phyloP scores from a whole-genome alignment of 1,140 invertebrate species.

The Heliconius hermathena region DNA sequence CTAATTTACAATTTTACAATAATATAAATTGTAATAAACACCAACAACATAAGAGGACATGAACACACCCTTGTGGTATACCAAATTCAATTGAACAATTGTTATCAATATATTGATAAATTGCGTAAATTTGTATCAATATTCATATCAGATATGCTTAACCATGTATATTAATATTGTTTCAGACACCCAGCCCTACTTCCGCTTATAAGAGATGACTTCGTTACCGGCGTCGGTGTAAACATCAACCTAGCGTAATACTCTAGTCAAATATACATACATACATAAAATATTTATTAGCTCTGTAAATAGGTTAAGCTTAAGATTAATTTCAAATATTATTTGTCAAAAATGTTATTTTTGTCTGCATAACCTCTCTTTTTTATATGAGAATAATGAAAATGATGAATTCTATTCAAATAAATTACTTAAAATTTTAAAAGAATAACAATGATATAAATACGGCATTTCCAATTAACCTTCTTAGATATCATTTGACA shows the following conservation, averaged over 20 bases:
- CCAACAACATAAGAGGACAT: neutral
- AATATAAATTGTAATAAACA: neutral
- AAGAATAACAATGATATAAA: too few relatives aligned
- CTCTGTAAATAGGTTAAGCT: constrained; percentile 20
- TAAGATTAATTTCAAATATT: neutral
- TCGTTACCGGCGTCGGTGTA: constrained; percentile 75
- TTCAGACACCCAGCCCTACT: constrained; percentile 75
- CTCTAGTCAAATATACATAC: constrained; percentile 49
- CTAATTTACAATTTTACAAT: neutral
- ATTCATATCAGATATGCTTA: neutral
- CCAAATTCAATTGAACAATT: neutral
- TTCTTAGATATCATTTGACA: too few relatives aligned
- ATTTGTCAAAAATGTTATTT: neutral
- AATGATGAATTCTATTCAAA: too few relatives aligned
- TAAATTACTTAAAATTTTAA: too few relatives aligned
- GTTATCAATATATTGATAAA: neutral
- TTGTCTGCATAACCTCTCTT: neutral
- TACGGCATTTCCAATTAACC: too few relatives aligned
- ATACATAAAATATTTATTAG: constrained; percentile 24
- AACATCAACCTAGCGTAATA: constrained; percentile 79
- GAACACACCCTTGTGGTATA: neutral
- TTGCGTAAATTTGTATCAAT: neutral
- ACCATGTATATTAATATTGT: constrained; percentile 39
- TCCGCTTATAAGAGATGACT: constrained; percentile 76
- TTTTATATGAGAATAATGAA: neutral